A percentile compares a stretch with the other conserved stretches of the same genome.
Conservation (phyloP, 2,113 vertebrate species). For the Corydoras maculifer region DNA sequence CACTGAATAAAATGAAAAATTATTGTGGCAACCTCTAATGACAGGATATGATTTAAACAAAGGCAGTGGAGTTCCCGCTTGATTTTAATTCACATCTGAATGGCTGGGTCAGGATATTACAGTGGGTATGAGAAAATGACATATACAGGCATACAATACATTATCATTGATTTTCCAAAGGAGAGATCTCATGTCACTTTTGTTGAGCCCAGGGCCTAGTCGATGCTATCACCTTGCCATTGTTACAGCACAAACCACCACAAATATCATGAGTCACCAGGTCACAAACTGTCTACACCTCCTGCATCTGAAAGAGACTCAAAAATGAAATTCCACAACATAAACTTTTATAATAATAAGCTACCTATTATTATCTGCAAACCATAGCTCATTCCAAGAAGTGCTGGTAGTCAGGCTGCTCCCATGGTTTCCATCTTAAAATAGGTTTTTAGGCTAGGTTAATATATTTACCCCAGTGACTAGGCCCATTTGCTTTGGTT, state of each 20-base stretch:
- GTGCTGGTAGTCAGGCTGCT: too few species aligned
- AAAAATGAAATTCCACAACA: not conserved
- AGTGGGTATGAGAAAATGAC: not conserved
- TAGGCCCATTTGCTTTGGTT: too few species aligned
- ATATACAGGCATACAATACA: not conserved
- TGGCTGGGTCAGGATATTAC: not conserved
- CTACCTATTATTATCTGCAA: not conserved
- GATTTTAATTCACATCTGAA: not conserved
- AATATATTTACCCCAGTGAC: too few species aligned
- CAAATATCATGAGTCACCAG: not conserved
- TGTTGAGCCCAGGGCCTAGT: not conserved
- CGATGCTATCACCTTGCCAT: slow-evolving; percentile 1
- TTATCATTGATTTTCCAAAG: slow-evolving; percentile 9
- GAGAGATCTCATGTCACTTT: not conserved
- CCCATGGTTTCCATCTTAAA: too few species aligned
- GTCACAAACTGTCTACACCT: not conserved
- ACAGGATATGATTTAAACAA: not conserved
- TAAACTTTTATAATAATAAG: not conserved
- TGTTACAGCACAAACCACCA: not conserved
- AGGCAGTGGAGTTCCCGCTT: not conserved
- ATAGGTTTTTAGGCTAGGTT: too few species aligned
- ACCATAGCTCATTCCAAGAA: too few species aligned
- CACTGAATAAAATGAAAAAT: not conserved
- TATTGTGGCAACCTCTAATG: not conserved
- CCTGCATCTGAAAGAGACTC: not conserved